A percentile compares a stretch with the other conserved stretches of the same genome.
Conservation (phyloP, 2,888 invertebrate genomes). For the Microplitis deprimator region DNA sequence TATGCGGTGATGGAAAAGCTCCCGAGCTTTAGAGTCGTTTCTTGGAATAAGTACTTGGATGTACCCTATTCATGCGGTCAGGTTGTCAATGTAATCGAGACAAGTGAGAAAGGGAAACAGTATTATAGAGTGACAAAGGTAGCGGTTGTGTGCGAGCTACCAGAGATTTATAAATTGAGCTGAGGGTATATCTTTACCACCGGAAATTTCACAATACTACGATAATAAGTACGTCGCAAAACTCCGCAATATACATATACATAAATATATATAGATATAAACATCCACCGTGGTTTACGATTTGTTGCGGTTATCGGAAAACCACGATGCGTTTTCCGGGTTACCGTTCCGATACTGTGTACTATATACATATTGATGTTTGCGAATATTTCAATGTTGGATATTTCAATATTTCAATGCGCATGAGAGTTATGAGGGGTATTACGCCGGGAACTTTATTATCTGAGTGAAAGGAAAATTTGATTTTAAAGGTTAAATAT, state of each 20-base stretch:
- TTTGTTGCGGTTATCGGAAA: conserved; percentile 49
- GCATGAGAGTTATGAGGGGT: neutral
- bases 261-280: neutral
- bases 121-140: conserved; percentile 11
- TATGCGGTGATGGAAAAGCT: conserved; percentile 23
- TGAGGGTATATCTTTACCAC: conserved; percentile 22
- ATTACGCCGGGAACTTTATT: neutral
- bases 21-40: conserved; percentile 41
- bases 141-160: conserved; percentile 27
- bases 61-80: conserved; percentile 30
- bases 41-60: conserved; percentile 19
- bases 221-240: conserved; percentile 53
- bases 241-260: conserved; percentile 39
- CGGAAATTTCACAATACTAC: conserved; percentile 37
- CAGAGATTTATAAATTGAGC: conserved; percentile 5
- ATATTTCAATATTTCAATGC: neutral
- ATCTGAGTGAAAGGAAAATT: conserved; percentile 1
- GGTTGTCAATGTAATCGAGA: conserved; percentile 27
- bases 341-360: conserved; percentile 18
- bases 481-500: conserved; percentile 1
- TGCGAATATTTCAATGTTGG: neutral
- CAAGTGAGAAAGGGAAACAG: conserved; percentile 20
- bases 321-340: conserved; percentile 26
- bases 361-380: neutral
- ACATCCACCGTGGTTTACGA: conserved; percentile 48